These are phyloP conservation scores for Drosophila tsacasi DNA, from an alignment of 1,140 invertebrate species.

Conservation along the genomic window DNA sequence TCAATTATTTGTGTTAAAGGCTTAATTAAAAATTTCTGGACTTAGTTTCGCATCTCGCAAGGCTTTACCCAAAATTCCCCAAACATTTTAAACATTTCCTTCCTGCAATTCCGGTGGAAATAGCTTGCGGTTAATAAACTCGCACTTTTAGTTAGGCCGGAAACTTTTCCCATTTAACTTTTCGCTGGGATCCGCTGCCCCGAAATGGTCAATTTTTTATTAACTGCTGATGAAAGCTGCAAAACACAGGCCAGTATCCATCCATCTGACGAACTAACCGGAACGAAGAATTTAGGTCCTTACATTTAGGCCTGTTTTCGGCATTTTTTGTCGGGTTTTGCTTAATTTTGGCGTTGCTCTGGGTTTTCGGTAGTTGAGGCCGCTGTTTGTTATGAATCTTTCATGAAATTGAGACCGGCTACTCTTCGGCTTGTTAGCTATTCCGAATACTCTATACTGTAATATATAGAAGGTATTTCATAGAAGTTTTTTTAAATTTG, in stretches of 20 bases:
- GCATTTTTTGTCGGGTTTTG: constrained; percentile 22
- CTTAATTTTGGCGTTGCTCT: constrained; percentile 49
- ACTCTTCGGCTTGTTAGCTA: neutral
- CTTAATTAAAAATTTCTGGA: neutral
- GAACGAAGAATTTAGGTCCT: constrained; percentile 16
- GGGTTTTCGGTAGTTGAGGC: constrained; percentile 21
- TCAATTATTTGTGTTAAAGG: neutral
- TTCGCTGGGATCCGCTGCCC: constrained; percentile 44
- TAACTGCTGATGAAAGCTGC: constrained; percentile 65
- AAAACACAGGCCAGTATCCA: constrained; percentile 21
- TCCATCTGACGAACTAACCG: constrained; percentile 28
- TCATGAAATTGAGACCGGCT: constrained; percentile 50
- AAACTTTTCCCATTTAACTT: constrained; percentile 80
- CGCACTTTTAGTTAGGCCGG: constrained; percentile 59
- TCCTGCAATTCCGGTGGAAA: constrained; percentile 29
- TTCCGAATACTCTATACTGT: neutral
- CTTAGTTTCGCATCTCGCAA: neutral
- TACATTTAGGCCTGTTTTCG: constrained; percentile 15
- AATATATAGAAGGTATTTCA: too few species aligned
- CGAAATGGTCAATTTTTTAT: constrained; percentile 56
- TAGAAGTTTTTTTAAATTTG: too few species aligned
- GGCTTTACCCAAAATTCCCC: neutral
- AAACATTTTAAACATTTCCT: constrained; percentile 8
- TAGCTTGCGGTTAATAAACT: constrained; percentile 72
- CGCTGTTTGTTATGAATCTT: constrained; percentile 56